phyloP scores from a whole-genome alignment of 2,113 vertebrate genomes.

The Notothenia coriiceps region DNA sequence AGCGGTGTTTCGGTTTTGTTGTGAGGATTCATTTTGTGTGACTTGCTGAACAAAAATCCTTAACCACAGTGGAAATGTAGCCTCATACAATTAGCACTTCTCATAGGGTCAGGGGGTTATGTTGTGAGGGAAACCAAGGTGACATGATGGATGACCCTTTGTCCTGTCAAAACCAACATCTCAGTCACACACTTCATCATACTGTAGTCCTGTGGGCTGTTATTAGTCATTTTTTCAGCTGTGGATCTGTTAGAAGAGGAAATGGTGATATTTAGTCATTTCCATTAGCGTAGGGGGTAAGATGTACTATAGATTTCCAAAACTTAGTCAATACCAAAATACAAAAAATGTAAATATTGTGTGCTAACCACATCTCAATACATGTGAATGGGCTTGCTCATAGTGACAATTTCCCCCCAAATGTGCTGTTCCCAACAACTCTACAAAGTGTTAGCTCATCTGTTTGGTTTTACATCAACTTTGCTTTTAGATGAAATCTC shows the following conservation, averaged over 20 bases:
- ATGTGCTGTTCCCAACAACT: background rate
- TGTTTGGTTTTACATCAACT: background rate
- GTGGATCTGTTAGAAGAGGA: slow-evolving; percentile 44
- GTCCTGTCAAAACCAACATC: slow-evolving; percentile 45
- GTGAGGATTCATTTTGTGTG: slow-evolving; percentile 67
- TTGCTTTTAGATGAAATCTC: background rate
- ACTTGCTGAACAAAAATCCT: slow-evolving; percentile 68
- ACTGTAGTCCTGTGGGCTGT: slow-evolving; percentile 22
- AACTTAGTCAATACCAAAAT: background rate
- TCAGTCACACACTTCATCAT: slow-evolving; percentile 43
- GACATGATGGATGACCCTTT: slow-evolving; percentile 68
- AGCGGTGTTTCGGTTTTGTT: slow-evolving; percentile 64
- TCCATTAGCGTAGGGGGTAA: background rate
- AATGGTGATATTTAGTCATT: slow-evolving; percentile 47
- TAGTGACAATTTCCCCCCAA: too few species aligned
- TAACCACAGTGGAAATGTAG: slow-evolving; percentile 76
- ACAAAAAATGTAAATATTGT: background rate
- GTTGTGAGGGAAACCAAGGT: slow-evolving; percentile 67
- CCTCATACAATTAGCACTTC: slow-evolving; percentile 70
- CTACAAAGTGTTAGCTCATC: background rate
- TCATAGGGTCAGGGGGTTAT: slow-evolving; percentile 70
- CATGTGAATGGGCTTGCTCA: too few species aligned
- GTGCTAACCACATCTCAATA: background rate
- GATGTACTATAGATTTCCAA: background rate
- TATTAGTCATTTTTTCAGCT: slow-evolving; percentile 70